Evolutionary conservation across 2,113 vertebrate species (phyloP).

Genomic region (Microtus pennsylvanicus): DNA sequence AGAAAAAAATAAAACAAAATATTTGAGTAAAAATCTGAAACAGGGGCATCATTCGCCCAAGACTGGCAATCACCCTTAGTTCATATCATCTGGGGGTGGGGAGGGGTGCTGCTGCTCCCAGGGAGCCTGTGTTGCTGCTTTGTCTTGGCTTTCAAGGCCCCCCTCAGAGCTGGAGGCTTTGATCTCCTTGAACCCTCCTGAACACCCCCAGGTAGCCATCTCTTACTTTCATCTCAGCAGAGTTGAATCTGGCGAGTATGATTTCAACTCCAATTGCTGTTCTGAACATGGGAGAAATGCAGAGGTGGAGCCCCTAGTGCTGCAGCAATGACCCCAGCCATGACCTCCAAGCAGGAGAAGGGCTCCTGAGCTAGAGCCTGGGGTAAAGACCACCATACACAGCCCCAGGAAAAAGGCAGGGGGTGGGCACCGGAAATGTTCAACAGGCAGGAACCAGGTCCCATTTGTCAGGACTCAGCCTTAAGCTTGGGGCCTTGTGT

Average conservation of each 20-base stretch:
- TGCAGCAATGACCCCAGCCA: not conserved
- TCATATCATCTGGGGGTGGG: not conserved
- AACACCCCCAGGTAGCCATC: not conserved
- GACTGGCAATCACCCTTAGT: not conserved
- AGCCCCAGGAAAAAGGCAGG: not conserved
- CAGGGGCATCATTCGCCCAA: fast-evolving
- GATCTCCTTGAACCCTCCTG: conserved; percentile 15
- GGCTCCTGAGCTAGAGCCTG: not conserved
- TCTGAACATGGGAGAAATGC: not conserved
- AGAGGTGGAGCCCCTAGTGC: not conserved
- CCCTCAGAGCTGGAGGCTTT: not conserved
- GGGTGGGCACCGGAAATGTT: not conserved
- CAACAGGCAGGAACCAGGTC: not conserved
- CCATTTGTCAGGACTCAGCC: not conserved
- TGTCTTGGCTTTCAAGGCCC: not conserved
- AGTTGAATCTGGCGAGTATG: not conserved
- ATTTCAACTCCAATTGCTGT: not conserved
- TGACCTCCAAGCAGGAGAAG: not conserved
- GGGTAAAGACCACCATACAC: not conserved
- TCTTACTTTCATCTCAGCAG: conserved; percentile 15
- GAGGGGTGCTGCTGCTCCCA: fast-evolving
- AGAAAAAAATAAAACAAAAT: not conserved
- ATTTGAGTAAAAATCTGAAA: not conserved
- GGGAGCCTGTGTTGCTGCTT: not conserved
- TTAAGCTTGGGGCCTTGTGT: not conserved